A percentile compares a stretch with the other conserved stretches of the same genome.
Conservation (phyloP, 2,888 invertebrate genomes). For the Sesia apiformis region DNA sequence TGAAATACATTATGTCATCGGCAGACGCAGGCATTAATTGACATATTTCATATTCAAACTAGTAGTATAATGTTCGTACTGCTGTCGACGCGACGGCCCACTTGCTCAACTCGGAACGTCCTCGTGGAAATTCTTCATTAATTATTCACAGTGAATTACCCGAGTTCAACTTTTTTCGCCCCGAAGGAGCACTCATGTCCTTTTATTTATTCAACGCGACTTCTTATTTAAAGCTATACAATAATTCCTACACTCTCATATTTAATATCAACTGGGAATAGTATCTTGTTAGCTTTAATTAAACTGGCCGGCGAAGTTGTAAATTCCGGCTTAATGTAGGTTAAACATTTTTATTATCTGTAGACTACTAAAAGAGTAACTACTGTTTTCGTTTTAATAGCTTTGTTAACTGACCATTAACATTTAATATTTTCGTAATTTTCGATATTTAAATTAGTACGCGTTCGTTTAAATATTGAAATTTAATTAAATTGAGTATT, state of each 20-base stretch:
- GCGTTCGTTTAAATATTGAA: no score
- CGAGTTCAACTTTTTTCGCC: constrained; percentile 50
- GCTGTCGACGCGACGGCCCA: constrained; percentile 24
- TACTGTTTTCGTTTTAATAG: no score
- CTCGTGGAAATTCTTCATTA: constrained; percentile 47
- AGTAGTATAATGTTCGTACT: constrained; percentile 27
- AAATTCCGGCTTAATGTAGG: no score
- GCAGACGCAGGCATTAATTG: constrained; percentile 18
- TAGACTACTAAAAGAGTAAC: no score
- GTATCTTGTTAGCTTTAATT: constrained; percentile 11
- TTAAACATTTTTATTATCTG: no score
- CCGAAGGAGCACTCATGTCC: constrained; percentile 41
- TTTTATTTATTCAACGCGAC: constrained; percentile 54
- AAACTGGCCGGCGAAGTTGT: constrained; percentile 1
- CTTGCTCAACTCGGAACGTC: constrained; percentile 28
- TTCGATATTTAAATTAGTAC: no score
- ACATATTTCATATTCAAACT: constrained; percentile 32
- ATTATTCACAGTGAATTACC: constrained; percentile 64
- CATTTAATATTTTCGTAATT: no score
- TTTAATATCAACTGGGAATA: constrained; percentile 21
- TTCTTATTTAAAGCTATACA: constrained; percentile 36
- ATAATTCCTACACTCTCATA: constrained; percentile 32
- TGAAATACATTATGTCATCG: background rate
- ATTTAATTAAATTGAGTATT: no score
- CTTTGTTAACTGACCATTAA: no score